Evolutionary conservation across 1,140 invertebrate genomes (phyloP).

Genomic region (Marisa cornuarietis): DNA sequence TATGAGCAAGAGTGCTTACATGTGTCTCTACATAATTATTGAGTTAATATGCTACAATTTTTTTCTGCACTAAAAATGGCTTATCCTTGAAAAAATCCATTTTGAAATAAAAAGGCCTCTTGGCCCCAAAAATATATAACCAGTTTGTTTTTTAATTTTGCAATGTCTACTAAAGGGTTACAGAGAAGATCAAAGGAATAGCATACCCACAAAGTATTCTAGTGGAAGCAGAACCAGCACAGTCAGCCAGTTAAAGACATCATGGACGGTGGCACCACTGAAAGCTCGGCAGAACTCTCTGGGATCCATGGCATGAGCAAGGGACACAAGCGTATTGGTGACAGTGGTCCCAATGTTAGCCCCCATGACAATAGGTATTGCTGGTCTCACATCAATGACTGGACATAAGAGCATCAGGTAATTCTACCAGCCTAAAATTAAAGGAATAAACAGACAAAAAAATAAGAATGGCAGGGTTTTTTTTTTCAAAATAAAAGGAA

Average conservation of each 20-base stretch:
- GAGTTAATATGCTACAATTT: too few species aligned
- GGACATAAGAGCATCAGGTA: slow-evolving; percentile 4
- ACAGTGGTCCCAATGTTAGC: slow-evolving; percentile 74
- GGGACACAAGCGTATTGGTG: slow-evolving; percentile 72
- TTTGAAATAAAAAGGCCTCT: too few species aligned
- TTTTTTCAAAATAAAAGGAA: too few species aligned
- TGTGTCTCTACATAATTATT: too few species aligned
- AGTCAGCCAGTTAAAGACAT: slow-evolving; percentile 71
- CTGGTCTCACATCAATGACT: slow-evolving; percentile 52
- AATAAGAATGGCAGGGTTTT: too few species aligned
- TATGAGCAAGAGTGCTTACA: too few species aligned
- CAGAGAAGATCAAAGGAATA: not conserved
- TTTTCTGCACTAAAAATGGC: too few species aligned
- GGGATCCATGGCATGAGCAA: slow-evolving; percentile 63
- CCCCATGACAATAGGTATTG: slow-evolving; percentile 74
- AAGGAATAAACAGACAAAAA: too few species aligned
- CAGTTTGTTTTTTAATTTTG: not conserved
- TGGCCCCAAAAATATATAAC: not conserved
- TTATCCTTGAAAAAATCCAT: too few species aligned
- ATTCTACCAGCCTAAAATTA: too few species aligned
- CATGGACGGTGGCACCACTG: slow-evolving; percentile 69
- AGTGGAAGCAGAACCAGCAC: slow-evolving; percentile 68
- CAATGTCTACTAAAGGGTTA: not conserved
- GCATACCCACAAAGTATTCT: slow-evolving; percentile 61
- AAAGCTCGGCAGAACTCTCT: slow-evolving; percentile 70